Evolutionary conservation across 2,113 vertebrate genomes (phyloP).

Genomic region (Dicaeum eximium): DNA sequence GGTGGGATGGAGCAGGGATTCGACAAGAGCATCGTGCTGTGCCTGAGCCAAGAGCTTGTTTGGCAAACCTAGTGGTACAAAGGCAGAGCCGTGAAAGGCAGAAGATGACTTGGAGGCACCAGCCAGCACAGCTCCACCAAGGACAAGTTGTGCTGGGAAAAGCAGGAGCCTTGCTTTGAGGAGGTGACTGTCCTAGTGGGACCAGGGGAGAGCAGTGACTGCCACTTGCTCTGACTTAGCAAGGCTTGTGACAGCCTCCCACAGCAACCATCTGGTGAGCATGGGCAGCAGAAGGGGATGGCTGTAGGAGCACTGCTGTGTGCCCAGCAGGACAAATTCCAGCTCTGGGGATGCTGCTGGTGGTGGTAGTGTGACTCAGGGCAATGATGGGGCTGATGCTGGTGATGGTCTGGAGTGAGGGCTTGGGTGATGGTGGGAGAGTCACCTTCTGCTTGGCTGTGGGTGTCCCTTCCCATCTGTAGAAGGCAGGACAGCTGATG

Average conservation of each 20-base stretch:
- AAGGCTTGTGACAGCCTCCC: rapidly evolving
- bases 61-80: not conserved
- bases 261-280: not conserved
- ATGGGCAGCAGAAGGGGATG: not conserved
- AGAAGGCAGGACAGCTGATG: not conserved
- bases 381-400: not conserved
- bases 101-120: not conserved
- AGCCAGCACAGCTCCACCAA: not conserved
- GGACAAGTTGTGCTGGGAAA: not conserved
- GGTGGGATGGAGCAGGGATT: not conserved
- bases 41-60: not conserved
- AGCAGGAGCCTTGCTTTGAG: not conserved
- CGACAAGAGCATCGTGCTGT: too few species aligned
- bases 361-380: not conserved
- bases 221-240: not conserved
- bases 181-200: not conserved
- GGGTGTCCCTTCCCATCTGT: not conserved
- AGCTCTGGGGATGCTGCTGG: rapidly evolving
- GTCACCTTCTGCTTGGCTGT: not conserved
- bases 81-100: not conserved
- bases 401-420: not conserved
- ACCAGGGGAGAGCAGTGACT: not conserved
- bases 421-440: not conserved
- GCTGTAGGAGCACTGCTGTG: not conserved
- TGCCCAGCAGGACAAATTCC: not conserved